A percentile compares a stretch with the other conserved stretches of the same genome.
phyloP scores from a whole-genome alignment of 2,113 vertebrate species.

The Elaphurus davidianus region DNA sequence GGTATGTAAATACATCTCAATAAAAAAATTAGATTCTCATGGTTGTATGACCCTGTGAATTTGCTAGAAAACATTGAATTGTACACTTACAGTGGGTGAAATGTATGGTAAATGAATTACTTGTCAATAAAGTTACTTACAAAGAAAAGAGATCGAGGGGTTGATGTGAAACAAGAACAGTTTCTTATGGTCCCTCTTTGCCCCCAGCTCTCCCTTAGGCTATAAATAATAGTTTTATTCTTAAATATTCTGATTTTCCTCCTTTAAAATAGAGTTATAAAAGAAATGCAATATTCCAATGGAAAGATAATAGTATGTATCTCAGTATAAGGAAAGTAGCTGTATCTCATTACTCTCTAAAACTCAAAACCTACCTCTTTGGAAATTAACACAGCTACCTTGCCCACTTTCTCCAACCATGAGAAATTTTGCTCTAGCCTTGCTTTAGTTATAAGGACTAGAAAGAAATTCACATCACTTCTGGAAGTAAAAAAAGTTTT shows the following conservation, averaged over 20 bases:
- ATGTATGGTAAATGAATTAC: background rate
- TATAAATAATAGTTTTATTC: slow-evolving; percentile 15
- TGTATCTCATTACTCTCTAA: background rate
- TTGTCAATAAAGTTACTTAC: background rate
- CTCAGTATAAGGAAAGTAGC: background rate
- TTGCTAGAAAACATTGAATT: background rate
- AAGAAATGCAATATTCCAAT: slow-evolving; percentile 24
- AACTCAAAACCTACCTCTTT: slow-evolving; percentile 28
- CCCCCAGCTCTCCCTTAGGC: background rate
- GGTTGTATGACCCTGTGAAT: background rate
- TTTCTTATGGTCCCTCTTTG: background rate
- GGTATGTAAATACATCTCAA: background rate
- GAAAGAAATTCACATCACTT: background rate
- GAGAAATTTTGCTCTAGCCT: background rate
- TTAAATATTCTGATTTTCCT: background rate
- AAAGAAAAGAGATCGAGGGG: rapidly evolving
- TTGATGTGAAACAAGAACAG: background rate
- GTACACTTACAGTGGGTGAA: background rate
- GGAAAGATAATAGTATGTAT: background rate
- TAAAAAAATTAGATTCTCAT: background rate
- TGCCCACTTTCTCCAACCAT: background rate
- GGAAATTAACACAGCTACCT: background rate
- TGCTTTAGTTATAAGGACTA: slow-evolving; percentile 24
- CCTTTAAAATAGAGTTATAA: slow-evolving; percentile 25
- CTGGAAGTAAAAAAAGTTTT: background rate